These are phyloP conservation scores for Channa striata DNA, from an alignment of 2,797 vertebrate genomes.

Conservation along the genomic window DNA sequence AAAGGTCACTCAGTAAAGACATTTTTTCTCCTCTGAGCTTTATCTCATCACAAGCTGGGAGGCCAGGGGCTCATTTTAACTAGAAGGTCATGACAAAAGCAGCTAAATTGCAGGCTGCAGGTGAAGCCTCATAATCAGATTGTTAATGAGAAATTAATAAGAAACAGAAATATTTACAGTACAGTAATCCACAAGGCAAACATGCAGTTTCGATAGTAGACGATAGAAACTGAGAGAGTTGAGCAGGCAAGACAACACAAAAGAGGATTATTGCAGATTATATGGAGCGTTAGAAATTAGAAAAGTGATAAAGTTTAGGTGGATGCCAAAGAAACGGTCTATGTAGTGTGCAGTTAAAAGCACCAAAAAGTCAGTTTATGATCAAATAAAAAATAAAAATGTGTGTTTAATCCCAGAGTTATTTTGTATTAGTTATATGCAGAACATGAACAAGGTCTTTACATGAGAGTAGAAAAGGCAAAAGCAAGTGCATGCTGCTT, in stretches of 20 bases:
- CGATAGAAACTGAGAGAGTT: neutral
- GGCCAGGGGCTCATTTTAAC: slow-evolving; percentile 26
- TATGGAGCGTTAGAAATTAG: neutral
- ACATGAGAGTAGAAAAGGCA: slow-evolving; percentile 30
- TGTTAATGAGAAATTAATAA: slow-evolving; percentile 23
- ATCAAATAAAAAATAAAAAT: slow-evolving; percentile 21
- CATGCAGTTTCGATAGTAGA: slow-evolving; percentile 29
- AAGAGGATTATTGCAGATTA: neutral
- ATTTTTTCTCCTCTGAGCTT: slow-evolving; percentile 34
- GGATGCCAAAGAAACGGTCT: slow-evolving; percentile 18
- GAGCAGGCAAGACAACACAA: neutral
- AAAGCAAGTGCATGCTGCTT: slow-evolving; percentile 31
- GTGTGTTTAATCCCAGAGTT: slow-evolving; percentile 20
- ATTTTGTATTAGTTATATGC: slow-evolving; percentile 30
- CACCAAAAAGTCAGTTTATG: slow-evolving; percentile 7
- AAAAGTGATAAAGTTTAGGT: neutral
- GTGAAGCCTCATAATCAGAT: slow-evolving; percentile 15
- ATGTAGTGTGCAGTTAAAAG: neutral
- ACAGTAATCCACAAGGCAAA: slow-evolving; percentile 15
- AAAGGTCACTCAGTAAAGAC: slow-evolving; percentile 44
- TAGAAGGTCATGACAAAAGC: slow-evolving; percentile 15
- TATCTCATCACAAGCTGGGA: slow-evolving; percentile 24
- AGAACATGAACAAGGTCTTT: slow-evolving; percentile 31
- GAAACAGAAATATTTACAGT: neutral
- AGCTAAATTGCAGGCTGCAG: slow-evolving; percentile 30